Conservation (phyloP, 2,113 vertebrate genomes). For the Odobenus rosmarus region DNA sequence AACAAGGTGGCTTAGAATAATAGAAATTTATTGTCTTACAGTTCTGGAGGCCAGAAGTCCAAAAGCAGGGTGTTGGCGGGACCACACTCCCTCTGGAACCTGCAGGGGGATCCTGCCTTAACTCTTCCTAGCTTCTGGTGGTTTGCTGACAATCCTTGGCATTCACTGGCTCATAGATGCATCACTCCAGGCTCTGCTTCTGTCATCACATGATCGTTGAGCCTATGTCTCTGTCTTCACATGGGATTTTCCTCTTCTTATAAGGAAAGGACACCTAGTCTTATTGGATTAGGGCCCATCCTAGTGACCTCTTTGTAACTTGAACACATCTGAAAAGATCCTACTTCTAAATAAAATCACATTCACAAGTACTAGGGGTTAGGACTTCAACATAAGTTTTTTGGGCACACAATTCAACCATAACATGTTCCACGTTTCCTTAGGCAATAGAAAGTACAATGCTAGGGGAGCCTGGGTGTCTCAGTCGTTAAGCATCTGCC, state of each 20-base stretch:
- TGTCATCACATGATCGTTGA: rapidly evolving
- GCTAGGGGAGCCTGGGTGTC: no score
- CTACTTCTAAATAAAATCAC: background rate
- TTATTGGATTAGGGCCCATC: background rate
- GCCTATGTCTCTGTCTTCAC: background rate
- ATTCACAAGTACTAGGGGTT: background rate
- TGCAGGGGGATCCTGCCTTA: background rate
- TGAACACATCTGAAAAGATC: background rate
- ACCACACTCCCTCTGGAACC: background rate
- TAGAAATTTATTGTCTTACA: background rate
- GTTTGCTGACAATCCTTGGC: background rate
- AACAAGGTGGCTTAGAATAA: background rate
- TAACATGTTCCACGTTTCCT: background rate
- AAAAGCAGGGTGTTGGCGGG: background rate
- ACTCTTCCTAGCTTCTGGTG: background rate
- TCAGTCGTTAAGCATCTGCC: no score
- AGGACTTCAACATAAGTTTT: background rate
- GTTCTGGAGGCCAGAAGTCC: background rate
- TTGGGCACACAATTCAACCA: background rate
- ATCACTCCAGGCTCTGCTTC: background rate
- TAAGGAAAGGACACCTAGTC: background rate
- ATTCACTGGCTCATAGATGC: background rate
- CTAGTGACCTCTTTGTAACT: background rate
- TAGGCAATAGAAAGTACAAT: background rate
- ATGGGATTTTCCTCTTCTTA: background rate